Evolutionary conservation across 1,140 invertebrate genomes (phyloP), one percentile per base, ranked within the genome.

Genomic region (Caerostris extrusa): DNA sequence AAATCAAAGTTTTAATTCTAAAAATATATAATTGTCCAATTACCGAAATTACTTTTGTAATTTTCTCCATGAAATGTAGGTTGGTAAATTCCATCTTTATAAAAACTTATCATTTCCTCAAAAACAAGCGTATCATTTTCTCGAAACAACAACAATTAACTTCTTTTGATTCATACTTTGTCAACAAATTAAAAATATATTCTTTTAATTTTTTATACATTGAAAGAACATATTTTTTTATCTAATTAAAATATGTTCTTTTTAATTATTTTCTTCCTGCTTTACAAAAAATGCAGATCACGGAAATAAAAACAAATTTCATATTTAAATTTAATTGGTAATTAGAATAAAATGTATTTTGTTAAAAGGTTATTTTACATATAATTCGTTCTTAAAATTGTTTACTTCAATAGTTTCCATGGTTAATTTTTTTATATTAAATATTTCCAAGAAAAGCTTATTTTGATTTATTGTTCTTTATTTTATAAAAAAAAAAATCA

Each of bases 11-110:
- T 17, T 12, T n/a, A 61, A 88, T n/a, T 14, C 61, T 4, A 50
- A 55, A 17, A 88, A 67, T 58, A 64, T 88, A 88, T 88, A 64
- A 88, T 64, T n/a, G 86, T 88, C 86, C 86, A 64, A 88, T 88
- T 88, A 88, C 64, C n/a, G 86, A 64, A 88, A 88, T 64, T 17
- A 19, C 61, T 67, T 67, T 88, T 17, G 34, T 64, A 14, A 50
- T 64, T 64, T 67, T 67, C 86, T 53, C 34, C 8, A 3, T 19
- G 4, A n/a, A 10, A 85, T 7, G n/a, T 64, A 50, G 12, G 57
- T 88, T 55, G 7, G 58, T 10, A 64, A 88, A 61, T 14, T 17
- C 19, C n/a, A 64, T 61, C 86, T 57, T 34, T 50, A 81, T 12
- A 85, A 85, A 85, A 58, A 55, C 4, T 19, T 7, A 57, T 19